These are phyloP conservation scores for Artibeus jamaicensis DNA, from an alignment of 2,797 vertebrate species.

Conservation along the genomic window DNA sequence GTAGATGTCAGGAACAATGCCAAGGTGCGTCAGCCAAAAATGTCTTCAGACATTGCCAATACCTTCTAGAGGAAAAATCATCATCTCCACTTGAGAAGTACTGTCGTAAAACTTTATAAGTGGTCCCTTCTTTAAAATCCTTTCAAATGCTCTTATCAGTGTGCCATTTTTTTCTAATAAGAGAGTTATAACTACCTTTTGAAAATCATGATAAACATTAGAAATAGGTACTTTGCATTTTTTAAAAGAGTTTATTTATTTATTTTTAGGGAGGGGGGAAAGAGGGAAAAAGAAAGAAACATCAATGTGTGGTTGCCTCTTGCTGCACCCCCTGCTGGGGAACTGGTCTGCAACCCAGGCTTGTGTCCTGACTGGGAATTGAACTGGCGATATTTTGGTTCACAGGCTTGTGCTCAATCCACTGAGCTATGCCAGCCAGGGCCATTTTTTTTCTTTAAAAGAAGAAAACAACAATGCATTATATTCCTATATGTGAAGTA, in stretches of 20 bases:
- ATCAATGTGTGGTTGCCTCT: too few relatives aligned
- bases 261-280: too few relatives aligned
- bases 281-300: too few relatives aligned
- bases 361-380: too few relatives aligned
- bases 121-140: neutral
- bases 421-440: too few relatives aligned
- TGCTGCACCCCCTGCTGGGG: too few relatives aligned
- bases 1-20: neutral
- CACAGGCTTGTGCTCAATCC: too few relatives aligned
- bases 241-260: too few relatives aligned
- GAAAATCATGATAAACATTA: neutral
- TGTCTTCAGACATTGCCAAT: neutral
- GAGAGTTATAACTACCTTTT: neutral
- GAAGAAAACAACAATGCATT: neutral
- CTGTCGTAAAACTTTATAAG: neutral
- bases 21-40: neutral
- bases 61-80: neutral
- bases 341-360: too few relatives aligned
- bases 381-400: too few relatives aligned
- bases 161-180: neutral
- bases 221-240: neutral
- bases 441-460: neutral
- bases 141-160: neutral
- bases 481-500: neutral
- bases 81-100: neutral